phyloP scores from a whole-genome alignment of 2,888 invertebrate genomes.

The Euproctis similis region DNA sequence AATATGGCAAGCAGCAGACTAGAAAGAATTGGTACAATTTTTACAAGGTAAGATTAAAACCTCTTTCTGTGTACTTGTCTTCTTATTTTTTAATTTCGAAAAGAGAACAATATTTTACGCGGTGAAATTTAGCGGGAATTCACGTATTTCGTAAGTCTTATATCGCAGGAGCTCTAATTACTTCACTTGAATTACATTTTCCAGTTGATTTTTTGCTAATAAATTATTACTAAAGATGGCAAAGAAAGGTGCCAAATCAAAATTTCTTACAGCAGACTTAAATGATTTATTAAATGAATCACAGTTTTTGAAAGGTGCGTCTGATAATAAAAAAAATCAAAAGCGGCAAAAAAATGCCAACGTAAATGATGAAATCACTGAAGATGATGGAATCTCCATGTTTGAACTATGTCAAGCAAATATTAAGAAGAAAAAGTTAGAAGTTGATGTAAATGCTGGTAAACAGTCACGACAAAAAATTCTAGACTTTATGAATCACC shows the following conservation, averaged over 20 bases:
- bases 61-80: not conserved
- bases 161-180: not conserved
- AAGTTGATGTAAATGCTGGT: slow-evolving; percentile 31
- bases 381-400: slow-evolving; percentile 39
- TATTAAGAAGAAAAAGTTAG: slow-evolving; percentile 43
- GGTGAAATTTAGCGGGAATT: slow-evolving; percentile 17
- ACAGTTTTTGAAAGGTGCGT: slow-evolving; percentile 40
- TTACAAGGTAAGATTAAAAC: slow-evolving; percentile 72
- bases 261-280: slow-evolving; percentile 41
- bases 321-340: slow-evolving; percentile 36
- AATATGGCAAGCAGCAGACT: slow-evolving; percentile 81
- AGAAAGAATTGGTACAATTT: slow-evolving; percentile 84
- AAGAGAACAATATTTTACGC: slow-evolving; percentile 8
- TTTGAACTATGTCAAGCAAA: slow-evolving; percentile 35
- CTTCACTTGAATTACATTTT: not conserved
- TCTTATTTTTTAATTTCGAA: slow-evolving; percentile 1
- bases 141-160: not conserved
- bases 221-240: slow-evolving; percentile 29
- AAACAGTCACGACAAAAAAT: slow-evolving; percentile 50
- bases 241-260: slow-evolving; percentile 40
- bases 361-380: slow-evolving; percentile 10
- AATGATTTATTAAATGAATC: slow-evolving; percentile 43
- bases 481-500: slow-evolving; percentile 43
- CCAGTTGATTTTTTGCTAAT: not conserved
- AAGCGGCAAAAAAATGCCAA: slow-evolving; percentile 35